A percentile compares a stretch with the other conserved stretches of the same genome.
phyloP scores from a whole-genome alignment of 2,888 invertebrate genomes.

The Hymenopus coronatus region DNA sequence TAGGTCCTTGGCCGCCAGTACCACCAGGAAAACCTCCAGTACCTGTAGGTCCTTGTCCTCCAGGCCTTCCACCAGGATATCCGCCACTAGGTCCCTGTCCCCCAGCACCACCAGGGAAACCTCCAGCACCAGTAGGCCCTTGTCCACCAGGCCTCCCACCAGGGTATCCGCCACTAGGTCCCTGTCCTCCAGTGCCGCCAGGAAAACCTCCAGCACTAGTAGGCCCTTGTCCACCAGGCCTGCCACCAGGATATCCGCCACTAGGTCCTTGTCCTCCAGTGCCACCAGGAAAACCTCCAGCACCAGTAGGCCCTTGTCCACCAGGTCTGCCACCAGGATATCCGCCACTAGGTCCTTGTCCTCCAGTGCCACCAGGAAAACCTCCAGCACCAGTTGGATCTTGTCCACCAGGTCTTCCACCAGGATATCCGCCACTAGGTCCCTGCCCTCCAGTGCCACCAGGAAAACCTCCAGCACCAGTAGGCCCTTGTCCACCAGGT shows the following conservation, averaged over 20 bases:
- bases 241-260: constrained; percentile 28
- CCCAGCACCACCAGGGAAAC: constrained; percentile 29
- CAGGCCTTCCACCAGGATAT: not conserved
- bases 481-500: constrained; percentile 37
- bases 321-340: constrained; percentile 36
- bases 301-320: constrained; percentile 25
- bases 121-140: constrained; percentile 36
- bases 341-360: constrained; percentile 23
- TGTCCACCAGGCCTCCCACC: constrained; percentile 33
- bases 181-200: constrained; percentile 35
- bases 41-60: not conserved
- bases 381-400: constrained; percentile 33
- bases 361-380: constrained; percentile 8
- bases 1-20: no score
- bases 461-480: constrained; percentile 19
- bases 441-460: not conserved
- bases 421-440: constrained; percentile 32
- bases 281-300: constrained; percentile 35
- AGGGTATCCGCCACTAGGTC: constrained; percentile 30
- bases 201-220: constrained; percentile 31
- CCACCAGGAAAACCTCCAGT: constrained; percentile 24
- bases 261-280: constrained; percentile 36
- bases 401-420: constrained; percentile 32
- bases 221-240: constrained; percentile 32
- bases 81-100: constrained; percentile 13